Evolutionary conservation across 2,888 invertebrate species (phyloP).

Genomic region (Scrobipalpa atriplicella): DNA sequence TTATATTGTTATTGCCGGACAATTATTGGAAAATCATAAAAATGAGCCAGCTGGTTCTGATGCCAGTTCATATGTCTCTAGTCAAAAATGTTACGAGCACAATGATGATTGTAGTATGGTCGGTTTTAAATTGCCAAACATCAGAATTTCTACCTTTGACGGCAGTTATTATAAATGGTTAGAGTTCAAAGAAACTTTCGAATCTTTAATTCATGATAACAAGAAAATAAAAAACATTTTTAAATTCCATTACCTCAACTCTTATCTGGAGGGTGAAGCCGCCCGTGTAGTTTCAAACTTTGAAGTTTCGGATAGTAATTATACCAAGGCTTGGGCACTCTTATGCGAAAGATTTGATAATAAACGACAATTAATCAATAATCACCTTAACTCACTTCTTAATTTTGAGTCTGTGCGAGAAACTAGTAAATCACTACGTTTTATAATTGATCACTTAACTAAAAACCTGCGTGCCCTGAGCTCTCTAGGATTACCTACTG

Average conservation of each 20-base stretch:
- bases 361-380: neutral
- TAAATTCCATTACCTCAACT: neutral
- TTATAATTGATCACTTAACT: neutral
- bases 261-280: neutral
- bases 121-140: neutral
- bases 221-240: neutral
- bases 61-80: too few relatives aligned
- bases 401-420: neutral
- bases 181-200: neutral
- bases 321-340: neutral
- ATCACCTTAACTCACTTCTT: neutral
- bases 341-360: neutral
- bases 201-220: neutral
- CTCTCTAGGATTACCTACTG: neutral
- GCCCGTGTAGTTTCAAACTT: neutral
- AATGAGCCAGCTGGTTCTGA: too few relatives aligned
- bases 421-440: neutral
- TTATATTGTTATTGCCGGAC: too few relatives aligned
- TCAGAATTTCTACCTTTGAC: neutral
- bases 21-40: too few relatives aligned
- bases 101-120: too few relatives aligned
- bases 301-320: neutral
- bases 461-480: conserved; percentile 1
- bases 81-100: too few relatives aligned
- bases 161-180: neutral